Conservation (phyloP, 2,113 vertebrate genomes). For the Crocuta crocuta region DNA sequence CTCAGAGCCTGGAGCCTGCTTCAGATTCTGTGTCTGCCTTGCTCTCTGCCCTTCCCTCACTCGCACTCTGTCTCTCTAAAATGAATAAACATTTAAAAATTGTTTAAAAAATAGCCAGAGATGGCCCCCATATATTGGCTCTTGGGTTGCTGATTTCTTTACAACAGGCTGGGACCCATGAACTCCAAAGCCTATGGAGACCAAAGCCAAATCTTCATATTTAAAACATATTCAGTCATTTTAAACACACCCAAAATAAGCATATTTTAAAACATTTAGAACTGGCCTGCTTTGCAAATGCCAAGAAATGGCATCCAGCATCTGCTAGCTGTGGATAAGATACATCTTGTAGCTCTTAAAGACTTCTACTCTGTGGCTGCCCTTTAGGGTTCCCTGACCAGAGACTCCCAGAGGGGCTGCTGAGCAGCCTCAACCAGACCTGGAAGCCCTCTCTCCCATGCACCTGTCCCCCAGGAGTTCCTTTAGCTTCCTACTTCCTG, state of each 20-base stretch:
- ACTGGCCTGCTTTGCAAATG: neutral
- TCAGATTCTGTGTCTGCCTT: no score
- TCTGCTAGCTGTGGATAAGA: neutral
- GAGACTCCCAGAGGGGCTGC: rapidly evolving
- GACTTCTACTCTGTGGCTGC: neutral
- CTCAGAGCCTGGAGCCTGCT: no score
- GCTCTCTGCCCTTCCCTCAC: no score
- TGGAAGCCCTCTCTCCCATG: rapidly evolving
- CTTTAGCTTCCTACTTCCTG: neutral
- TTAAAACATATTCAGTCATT: neutral
- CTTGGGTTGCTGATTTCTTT: neutral
- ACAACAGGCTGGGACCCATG: neutral
- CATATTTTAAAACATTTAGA: neutral
- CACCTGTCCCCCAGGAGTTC: neutral
- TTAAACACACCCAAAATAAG: neutral
- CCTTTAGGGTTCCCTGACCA: neutral
- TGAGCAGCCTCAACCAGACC: rapidly evolving
- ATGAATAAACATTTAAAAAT: no score
- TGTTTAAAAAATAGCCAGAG: neutral
- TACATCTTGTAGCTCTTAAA: neutral
- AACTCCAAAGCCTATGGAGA: neutral
- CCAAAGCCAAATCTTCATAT: neutral
- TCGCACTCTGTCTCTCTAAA: no score
- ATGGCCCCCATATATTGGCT: rapidly evolving
- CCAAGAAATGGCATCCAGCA: neutral